These are phyloP conservation scores for Nesidiocoris tenuis DNA, from an alignment of 2,888 invertebrate genomes.

Conservation along the genomic window DNA sequence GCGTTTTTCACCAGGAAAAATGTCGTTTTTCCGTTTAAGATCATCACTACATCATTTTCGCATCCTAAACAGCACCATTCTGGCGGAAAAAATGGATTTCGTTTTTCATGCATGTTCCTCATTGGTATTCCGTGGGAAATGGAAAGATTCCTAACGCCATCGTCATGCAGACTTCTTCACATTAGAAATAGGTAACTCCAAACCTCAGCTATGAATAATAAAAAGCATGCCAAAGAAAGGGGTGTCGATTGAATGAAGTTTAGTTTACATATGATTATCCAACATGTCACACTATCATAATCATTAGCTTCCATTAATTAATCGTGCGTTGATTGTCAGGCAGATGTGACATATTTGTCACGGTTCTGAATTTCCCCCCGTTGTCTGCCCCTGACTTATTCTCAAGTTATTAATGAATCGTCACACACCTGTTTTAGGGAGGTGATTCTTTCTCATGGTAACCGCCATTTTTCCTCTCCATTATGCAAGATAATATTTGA, in stretches of 20 bases:
- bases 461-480: not conserved
- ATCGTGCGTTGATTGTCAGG: not conserved
- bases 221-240: not conserved
- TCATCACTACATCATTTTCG: too few relatives aligned
- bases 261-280: constrained; percentile 39
- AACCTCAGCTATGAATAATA: constrained; percentile 33
- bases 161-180: too few relatives aligned
- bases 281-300: constrained; percentile 34
- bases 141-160: too few relatives aligned
- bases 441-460: not conserved
- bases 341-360: constrained; percentile 21
- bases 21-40: too few relatives aligned
- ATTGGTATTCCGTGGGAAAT: too few relatives aligned
- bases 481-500: not conserved
- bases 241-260: constrained; percentile 8
- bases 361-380: not conserved
- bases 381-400: constrained; percentile 1
- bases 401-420: constrained; percentile 25
- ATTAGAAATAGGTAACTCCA: too few relatives aligned
- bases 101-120: too few relatives aligned
- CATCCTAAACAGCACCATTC: too few relatives aligned
- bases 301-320: constrained; percentile 40
- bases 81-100: too few relatives aligned
- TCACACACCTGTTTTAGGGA: constrained; percentile 20
- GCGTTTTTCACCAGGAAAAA: too few relatives aligned